These are phyloP conservation scores for Chionis minor DNA, from an alignment of 2,113 vertebrate species.

Conservation along the genomic window DNA sequence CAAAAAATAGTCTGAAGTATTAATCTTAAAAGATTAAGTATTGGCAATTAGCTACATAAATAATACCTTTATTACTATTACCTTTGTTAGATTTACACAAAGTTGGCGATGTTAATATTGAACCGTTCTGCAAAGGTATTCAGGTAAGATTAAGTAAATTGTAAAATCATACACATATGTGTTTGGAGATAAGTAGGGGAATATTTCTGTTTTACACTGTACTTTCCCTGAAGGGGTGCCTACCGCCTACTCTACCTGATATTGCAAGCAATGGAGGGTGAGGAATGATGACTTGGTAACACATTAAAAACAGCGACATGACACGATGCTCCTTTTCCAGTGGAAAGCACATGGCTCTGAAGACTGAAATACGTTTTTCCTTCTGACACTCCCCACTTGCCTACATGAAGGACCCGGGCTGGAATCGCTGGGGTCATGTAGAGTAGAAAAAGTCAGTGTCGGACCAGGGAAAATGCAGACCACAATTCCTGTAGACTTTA, in stretches of 20 bases:
- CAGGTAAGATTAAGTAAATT: neutral
- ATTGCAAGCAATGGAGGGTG: neutral
- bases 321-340: neutral
- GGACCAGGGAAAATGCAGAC: neutral
- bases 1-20: neutral
- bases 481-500: neutral
- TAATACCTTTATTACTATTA: neutral
- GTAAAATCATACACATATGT: neutral
- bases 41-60: neutral
- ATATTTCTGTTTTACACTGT: neutral
- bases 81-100: neutral
- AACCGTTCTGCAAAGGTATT: neutral
- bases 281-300: neutral
- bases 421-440: neutral
- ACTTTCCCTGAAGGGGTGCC: neutral
- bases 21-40: neutral
- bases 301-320: neutral
- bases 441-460: neutral
- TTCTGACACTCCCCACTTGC: neutral
- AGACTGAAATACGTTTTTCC: neutral
- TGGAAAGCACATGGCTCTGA: neutral
- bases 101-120: neutral
- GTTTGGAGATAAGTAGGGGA: neutral
- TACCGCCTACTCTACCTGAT: neutral
- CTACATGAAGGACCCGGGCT: rapidly evolving